These are phyloP conservation scores for Rana temporaria DNA, from an alignment of 2,113 vertebrate genomes.

Conservation along the genomic window DNA sequence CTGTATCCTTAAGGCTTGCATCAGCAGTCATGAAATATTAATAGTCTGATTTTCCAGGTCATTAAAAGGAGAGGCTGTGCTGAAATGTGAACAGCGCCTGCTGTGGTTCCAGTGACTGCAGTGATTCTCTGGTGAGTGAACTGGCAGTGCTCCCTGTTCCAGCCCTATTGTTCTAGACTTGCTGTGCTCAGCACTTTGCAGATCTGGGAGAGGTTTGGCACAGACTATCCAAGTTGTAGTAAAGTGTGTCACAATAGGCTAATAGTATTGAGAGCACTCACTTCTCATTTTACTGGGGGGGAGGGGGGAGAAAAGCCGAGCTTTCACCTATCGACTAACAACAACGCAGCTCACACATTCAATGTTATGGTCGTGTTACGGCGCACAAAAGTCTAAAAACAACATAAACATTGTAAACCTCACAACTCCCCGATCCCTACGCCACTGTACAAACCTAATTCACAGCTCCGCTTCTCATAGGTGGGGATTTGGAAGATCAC, in stretches of 20 bases:
- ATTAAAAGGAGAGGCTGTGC: constrained; percentile 41
- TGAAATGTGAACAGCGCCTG: constrained; percentile 48
- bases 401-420: background rate
- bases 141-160: constrained; percentile 66
- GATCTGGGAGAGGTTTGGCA: constrained; percentile 69
- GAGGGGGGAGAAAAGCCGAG: background rate
- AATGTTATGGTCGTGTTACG: background rate
- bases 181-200: constrained; percentile 78
- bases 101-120: constrained; percentile 49
- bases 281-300: background rate
- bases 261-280: constrained; percentile 23
- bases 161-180: constrained; percentile 79
- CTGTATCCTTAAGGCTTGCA: constrained; percentile 3
- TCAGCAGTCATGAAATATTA: constrained; percentile 38
- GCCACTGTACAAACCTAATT: too few relatives aligned
- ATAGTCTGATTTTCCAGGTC: constrained; percentile 41
- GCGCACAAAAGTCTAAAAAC: background rate
- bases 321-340: background rate
- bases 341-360: background rate
- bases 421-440: too few relatives aligned
- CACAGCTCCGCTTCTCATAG: too few relatives aligned
- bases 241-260: constrained; percentile 83
- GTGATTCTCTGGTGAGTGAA: constrained; percentile 54
- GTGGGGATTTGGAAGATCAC: too few relatives aligned
- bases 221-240: constrained; percentile 65